A percentile compares a stretch with the other conserved stretches of the same genome.
Conservation (phyloP, 2,888 invertebrate species). For the Tryphoninae sp. region DNA sequence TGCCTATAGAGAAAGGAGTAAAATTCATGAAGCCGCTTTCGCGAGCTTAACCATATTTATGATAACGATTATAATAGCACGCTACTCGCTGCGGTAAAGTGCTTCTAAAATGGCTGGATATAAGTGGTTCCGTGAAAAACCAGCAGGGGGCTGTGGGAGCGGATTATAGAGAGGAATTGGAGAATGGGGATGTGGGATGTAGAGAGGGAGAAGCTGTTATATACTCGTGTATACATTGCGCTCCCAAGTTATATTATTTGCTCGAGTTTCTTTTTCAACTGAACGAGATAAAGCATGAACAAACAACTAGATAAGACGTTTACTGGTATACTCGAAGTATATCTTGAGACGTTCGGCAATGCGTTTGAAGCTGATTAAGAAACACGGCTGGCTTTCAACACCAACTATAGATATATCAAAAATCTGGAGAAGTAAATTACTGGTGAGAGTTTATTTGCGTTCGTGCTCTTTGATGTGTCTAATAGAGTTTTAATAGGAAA, state of each 20-base stretch:
- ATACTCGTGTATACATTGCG: neutral
- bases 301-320: constrained; percentile 14
- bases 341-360: constrained; percentile 17
- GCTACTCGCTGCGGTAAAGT: constrained; percentile 22
- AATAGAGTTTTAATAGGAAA: neutral
- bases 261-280: constrained; percentile 5
- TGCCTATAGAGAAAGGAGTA: constrained; percentile 9
- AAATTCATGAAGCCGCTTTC: constrained; percentile 2
- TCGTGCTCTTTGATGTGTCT: constrained; percentile 25
- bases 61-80: constrained; percentile 24
- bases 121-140: constrained; percentile 30
- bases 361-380: constrained; percentile 23
- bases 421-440: constrained; percentile 15
- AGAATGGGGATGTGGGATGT: neutral
- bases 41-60: constrained; percentile 27
- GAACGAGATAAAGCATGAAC: constrained; percentile 35
- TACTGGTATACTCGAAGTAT: neutral
- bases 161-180: neutral
- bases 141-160: neutral
- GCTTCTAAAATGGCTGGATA: constrained; percentile 16
- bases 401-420: too few relatives aligned
- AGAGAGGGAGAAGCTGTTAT: neutral
- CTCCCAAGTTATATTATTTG: neutral
- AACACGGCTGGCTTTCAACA: neutral
- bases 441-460: constrained; percentile 29